Base-by-base conservation (phyloP, 2,888 invertebrate species). In the Danaus chrysippus region DNA sequence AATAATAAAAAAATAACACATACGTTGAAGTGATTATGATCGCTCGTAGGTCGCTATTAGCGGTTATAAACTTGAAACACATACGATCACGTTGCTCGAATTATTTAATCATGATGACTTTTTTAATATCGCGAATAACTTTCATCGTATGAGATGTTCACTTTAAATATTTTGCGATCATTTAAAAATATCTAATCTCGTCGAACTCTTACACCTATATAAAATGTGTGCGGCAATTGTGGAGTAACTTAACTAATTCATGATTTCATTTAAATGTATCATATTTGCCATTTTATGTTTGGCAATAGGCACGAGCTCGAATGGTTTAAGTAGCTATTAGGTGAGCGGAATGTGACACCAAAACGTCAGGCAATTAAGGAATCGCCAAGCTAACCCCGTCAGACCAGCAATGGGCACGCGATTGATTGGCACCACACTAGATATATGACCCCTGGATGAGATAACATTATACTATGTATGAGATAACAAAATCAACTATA, bases 361-460 rank as follows among this genome's bases (percentile, higher is more conserved):
- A 89, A 89, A 90, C 90, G 90, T 91, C 90, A 88, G 82, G 88
- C 90, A 90, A 91, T 91, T 91, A 91, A 89, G 90, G 90, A 90
- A 91, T 89, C 90, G 87, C 89, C 89, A 90, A 89, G 89, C 84
- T 89, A 88, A 88, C 89, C 89, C 84, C 87, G 80, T 85, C 87
- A 84, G 81, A 78, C 81, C 79, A 83, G 86, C 82, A 83, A 83
- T 80, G 83, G 84, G 81, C 79, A 78, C 79, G 81, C 83, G 78
- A 79, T 79, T 91, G 90, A 91, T 91, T 91, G 90, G 85, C 86
- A 80, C 73, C 63, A 58, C 67, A 49, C 23, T 34, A 42, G 67
- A 67, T 57, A 61, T 64, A 62, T 43, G 46, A 54, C 43, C 43
- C 42, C 76, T 78, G 67, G 76, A 78, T 69, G 43, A 49, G 73